phyloP scores from a whole-genome alignment of 2,888 invertebrate genomes.

The Ganaspis brasiliensis region DNA sequence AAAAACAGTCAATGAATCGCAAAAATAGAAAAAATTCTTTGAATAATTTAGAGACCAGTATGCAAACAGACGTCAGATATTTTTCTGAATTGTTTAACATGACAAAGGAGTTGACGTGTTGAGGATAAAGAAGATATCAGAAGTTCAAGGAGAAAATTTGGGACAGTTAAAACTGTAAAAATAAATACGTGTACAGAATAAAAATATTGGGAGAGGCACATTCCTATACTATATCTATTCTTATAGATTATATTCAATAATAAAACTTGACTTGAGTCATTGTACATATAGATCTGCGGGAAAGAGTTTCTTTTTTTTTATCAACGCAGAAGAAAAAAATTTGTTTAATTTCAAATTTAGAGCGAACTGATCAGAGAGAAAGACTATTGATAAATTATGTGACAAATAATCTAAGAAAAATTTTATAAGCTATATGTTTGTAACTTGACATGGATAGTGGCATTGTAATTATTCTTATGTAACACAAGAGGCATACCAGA shows the following conservation, averaged over 20 bases:
- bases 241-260: neutral
- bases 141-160: constrained; percentile 21
- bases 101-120: constrained; percentile 24
- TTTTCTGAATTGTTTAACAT: neutral
- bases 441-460: constrained; percentile 31
- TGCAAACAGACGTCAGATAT: neutral
- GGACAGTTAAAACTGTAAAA: neutral
- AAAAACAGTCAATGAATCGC: neutral
- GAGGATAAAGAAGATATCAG: constrained; percentile 3
- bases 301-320: too few species aligned
- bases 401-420: neutral
- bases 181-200: neutral
- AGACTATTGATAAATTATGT: too few species aligned
- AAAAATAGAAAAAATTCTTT: constrained; percentile 6
- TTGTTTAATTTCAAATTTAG: too few species aligned
- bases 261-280: too few species aligned
- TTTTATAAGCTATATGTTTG: neutral
- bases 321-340: too few species aligned
- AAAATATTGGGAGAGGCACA: neutral
- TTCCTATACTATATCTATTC: neutral
- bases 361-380: too few species aligned
- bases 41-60: neutral
- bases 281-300: too few species aligned
- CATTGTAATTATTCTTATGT: constrained; percentile 38
- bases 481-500: constrained; percentile 37